These are phyloP conservation scores for Mamestra configurata DNA, from an alignment of 1,140 invertebrate genomes.

Conservation along the genomic window DNA sequence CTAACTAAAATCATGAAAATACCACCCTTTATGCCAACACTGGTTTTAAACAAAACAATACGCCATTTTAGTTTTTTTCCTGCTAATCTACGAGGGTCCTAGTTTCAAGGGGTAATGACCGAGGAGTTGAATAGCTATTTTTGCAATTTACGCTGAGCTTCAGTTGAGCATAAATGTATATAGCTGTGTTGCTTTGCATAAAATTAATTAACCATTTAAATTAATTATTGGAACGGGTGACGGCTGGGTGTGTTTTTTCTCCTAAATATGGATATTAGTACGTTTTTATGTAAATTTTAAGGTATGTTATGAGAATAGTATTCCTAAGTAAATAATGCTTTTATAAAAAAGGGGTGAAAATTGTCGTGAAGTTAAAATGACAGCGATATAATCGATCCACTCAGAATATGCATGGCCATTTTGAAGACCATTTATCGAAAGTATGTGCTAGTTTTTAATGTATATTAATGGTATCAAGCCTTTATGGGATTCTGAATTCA, in stretches of 20 bases:
- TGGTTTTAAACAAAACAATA: conserved; percentile 74
- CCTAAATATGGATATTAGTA: conserved; percentile 9
- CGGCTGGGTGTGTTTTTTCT: not conserved
- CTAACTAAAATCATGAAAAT: conserved; percentile 71
- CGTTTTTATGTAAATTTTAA: conserved; percentile 40
- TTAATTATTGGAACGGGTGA: conserved; percentile 22
- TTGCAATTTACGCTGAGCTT: conserved; percentile 47
- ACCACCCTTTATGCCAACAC: conserved; percentile 72
- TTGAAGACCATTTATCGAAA: not conserved
- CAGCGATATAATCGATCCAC: not conserved
- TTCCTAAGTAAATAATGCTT: conserved; percentile 13
- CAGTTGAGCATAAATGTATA: conserved; percentile 39
- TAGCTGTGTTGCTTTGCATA: conserved; percentile 21
- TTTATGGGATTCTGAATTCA: not conserved
- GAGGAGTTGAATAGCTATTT: conserved; percentile 57
- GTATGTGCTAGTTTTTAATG: not conserved
- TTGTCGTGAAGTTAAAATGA: not conserved
- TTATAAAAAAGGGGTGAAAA: not conserved
- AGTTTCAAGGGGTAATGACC: conserved; percentile 69
- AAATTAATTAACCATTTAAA: conserved; percentile 47
- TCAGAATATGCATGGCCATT: not conserved
- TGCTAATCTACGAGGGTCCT: conserved; percentile 71
- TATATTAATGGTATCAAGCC: not conserved
- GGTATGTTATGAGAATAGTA: not conserved
- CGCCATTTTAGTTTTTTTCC: conserved; percentile 70